Evolutionary conservation across 2,797 vertebrate genomes (phyloP).

Genomic region (Onychomys arenicola): DNA sequence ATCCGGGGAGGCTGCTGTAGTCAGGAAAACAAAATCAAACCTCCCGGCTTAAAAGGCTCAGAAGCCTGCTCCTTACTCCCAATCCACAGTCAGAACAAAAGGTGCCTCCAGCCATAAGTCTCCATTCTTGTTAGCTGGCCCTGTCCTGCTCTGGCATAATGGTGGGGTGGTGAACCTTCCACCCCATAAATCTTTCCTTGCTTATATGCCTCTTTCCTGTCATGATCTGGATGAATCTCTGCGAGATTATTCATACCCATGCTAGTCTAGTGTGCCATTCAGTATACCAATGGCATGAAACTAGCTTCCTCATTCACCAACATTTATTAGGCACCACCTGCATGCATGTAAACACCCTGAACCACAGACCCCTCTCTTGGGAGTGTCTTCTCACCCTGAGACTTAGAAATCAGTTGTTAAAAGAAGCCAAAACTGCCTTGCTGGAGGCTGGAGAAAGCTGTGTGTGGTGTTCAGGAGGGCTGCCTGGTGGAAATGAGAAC

Average conservation of each 20-base stretch:
- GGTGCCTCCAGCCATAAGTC: fast-evolving
- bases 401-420: neutral
- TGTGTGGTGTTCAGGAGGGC: neutral
- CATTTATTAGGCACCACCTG: neutral
- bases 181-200: fast-evolving
- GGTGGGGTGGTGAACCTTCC: fast-evolving
- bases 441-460: neutral
- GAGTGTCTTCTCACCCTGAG: neutral
- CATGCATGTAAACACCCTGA: neutral
- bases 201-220: neutral
- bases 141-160: neutral
- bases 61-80: neutral
- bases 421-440: neutral
- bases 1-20: constrained; percentile 85
- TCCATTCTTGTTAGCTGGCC: neutral
- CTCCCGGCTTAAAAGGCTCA: neutral
- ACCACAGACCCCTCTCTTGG: neutral
- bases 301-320: neutral
- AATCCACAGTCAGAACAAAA: neutral
- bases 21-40: neutral
- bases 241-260: fast-evolving
- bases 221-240: neutral
- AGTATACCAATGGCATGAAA: neutral
- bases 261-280: neutral
- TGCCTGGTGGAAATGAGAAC: neutral